These are phyloP conservation scores for Heliocidaris tuberculata DNA, from an alignment of 35 echinoderm and acorn worm species.

Conservation along the genomic window DNA sequence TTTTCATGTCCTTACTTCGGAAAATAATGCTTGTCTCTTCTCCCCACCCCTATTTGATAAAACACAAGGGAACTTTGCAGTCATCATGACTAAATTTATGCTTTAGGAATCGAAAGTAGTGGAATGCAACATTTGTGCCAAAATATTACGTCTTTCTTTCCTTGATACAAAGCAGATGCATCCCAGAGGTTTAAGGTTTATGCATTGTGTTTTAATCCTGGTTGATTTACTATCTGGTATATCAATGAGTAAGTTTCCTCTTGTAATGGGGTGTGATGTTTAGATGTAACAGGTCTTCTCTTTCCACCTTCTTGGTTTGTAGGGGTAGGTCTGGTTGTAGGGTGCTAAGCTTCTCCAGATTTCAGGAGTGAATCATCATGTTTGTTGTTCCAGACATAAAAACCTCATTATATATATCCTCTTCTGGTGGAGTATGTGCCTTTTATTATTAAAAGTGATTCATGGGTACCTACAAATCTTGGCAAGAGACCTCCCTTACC, in stretches of 20 bases:
- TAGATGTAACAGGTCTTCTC: background rate
- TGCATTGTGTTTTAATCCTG: background rate
- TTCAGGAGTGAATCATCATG: background rate
- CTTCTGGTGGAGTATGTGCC: background rate
- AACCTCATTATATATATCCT: background rate
- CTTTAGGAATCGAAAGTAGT: background rate
- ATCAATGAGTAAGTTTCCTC: constrained; percentile 3
- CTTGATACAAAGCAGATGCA: background rate
- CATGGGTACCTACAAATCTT: background rate
- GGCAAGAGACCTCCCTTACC: background rate
- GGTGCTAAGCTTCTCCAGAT: background rate
- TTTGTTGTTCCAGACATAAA: background rate
- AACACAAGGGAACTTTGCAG: background rate
- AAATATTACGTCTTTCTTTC: background rate
- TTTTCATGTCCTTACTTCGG: background rate
- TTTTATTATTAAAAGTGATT: background rate
- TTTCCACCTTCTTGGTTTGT: background rate
- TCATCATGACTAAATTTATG: background rate
- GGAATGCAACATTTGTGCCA: background rate
- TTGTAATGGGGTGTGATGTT: constrained; percentile 1
- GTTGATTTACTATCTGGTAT: background rate
- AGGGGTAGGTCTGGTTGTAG: background rate
- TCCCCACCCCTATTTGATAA: background rate
- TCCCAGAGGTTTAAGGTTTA: background rate
- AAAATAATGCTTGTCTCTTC: background rate